A percentile compares a stretch with the other conserved stretches of the same genome.
These are phyloP conservation scores for Cyaniris semiargus DNA, from an alignment of 2,888 invertebrate species.

Conservation along the genomic window DNA sequence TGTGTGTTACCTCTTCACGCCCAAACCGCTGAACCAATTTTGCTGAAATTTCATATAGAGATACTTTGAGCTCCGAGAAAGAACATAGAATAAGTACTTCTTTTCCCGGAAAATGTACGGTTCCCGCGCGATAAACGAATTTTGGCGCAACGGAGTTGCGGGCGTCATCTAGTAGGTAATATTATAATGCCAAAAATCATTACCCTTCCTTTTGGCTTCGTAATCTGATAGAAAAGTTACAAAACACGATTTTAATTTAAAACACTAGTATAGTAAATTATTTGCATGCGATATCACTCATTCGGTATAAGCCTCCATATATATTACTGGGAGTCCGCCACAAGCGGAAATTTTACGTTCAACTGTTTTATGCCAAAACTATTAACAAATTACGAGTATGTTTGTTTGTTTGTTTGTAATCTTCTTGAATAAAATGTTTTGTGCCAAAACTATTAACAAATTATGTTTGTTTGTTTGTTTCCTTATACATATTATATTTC, in stretches of 20 bases:
- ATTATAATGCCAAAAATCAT: too few relatives aligned
- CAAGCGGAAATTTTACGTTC: constrained; percentile 8
- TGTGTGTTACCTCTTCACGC: too few relatives aligned
- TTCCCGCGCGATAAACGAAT: too few relatives aligned
- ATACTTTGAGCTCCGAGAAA: too few relatives aligned
- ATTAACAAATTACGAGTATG: neutral
- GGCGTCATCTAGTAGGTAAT: too few relatives aligned
- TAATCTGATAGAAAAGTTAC: neutral
- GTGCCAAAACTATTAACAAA: constrained; percentile 10
- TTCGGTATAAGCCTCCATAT: constrained; percentile 2
- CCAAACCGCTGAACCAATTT: too few relatives aligned
- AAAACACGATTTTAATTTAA: neutral
- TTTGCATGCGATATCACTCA: constrained; percentile 8
- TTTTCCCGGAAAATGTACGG: too few relatives aligned
- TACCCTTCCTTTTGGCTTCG: too few relatives aligned
- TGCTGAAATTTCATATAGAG: too few relatives aligned
- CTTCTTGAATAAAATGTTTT: constrained; percentile 1
- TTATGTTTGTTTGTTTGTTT: neutral
- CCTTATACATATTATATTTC: too few relatives aligned
- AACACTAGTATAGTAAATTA: constrained; percentile 8
- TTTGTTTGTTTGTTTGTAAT: neutral
- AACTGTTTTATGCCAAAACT: constrained; percentile 21
- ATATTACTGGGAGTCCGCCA: neutral
- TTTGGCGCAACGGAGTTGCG: too few relatives aligned
- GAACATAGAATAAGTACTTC: too few relatives aligned